Evolutionary conservation across 2,113 vertebrate species (phyloP), one percentile per base, ranked within the genome.

Genomic region (Polyodon spathula): DNA sequence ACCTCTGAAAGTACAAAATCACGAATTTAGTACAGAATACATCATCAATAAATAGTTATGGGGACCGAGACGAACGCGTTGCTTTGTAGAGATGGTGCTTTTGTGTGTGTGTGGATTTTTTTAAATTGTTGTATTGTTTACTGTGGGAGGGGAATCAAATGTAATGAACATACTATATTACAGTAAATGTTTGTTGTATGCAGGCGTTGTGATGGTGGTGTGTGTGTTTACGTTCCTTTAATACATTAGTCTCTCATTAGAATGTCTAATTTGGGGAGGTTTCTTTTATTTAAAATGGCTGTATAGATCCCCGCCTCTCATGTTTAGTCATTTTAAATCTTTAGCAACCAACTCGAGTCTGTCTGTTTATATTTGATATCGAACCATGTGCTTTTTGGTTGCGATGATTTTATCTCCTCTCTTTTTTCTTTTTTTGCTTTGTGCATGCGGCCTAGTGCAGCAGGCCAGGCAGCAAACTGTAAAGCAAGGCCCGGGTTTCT

Each of bases 271-370:
- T 89, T 80, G 73, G 84, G 86, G 88, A 88, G 85, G 88, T 88
- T 89, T 85, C 82, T 84, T 86, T 86, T 89, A 88, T 89, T 89
- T 58, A 85, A 87, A 89, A 89, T 89, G 84, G 86, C 63, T 37
- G 86, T 82, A 79, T 64, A 77, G 68, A 73, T 89, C 86, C 83
- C 86, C 84, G 85, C 88, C 86, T 88, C 86, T 89, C 86, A 88
- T 89, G 87, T 89, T 88, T 90, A 88, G 86, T 89, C 88, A 90
- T 87, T n/a, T 84, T 77, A 81, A 83, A 85, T 80, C 81, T 88
- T 88, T 85, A 88, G 82, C 84, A 85, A 82, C 80, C 86, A 82
- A 81, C 14, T 46, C 5, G 40, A 27, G 41, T 8, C n/a, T n/a
- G n/a, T n/a, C n/a, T 12, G n/a, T 52, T 17, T 42, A 40, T 37